phyloP scores from a whole-genome alignment of 2,888 invertebrate genomes.

The Apodemia mormo region DNA sequence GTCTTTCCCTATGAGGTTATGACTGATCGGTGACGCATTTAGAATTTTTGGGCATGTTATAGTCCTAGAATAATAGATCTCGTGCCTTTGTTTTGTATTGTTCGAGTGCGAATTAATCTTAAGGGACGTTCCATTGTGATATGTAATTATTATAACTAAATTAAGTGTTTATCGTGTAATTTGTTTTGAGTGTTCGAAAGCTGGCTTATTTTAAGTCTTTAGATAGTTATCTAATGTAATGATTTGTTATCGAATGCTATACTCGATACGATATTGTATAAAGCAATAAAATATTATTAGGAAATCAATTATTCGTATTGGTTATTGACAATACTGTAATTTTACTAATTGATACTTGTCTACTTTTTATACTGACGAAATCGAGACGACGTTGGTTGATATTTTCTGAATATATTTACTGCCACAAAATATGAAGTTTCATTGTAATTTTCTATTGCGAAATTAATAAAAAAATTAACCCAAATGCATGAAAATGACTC shows the following conservation, averaged over 20 bases:
- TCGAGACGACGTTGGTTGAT: slow-evolving; percentile 73
- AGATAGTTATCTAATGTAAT: slow-evolving; percentile 61
- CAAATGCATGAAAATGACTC: slow-evolving; percentile 22
- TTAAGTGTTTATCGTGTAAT: slow-evolving; percentile 77
- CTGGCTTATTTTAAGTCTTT: slow-evolving; percentile 64
- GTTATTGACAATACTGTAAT: slow-evolving; percentile 70
- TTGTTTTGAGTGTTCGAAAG: slow-evolving; percentile 69
- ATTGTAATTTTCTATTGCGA: slow-evolving; percentile 31
- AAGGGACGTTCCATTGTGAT: slow-evolving; percentile 80
- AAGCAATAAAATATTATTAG: slow-evolving; percentile 76
- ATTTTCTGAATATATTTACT: slow-evolving; percentile 82
- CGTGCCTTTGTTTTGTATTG: slow-evolving; percentile 77
- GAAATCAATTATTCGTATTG: slow-evolving; percentile 67
- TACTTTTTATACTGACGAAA: slow-evolving; percentile 72
- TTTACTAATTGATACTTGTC: slow-evolving; percentile 59
- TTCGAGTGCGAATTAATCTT: slow-evolving; percentile 72
- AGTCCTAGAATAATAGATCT: slow-evolving; percentile 74
- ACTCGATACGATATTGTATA: slow-evolving; percentile 77
- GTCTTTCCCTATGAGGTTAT: slow-evolving; percentile 49
- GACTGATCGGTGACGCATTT: slow-evolving; percentile 75
- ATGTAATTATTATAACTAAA: slow-evolving; percentile 81
- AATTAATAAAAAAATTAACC: slow-evolving; percentile 14
- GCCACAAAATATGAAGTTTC: slow-evolving; percentile 60
- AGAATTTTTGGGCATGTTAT: slow-evolving; percentile 71
- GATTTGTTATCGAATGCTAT: slow-evolving; percentile 70